Evolutionary conservation across 2,888 invertebrate genomes (phyloP), one percentile per base, ranked within the genome.

Genomic region (Phyllotreta cruciferae): DNA sequence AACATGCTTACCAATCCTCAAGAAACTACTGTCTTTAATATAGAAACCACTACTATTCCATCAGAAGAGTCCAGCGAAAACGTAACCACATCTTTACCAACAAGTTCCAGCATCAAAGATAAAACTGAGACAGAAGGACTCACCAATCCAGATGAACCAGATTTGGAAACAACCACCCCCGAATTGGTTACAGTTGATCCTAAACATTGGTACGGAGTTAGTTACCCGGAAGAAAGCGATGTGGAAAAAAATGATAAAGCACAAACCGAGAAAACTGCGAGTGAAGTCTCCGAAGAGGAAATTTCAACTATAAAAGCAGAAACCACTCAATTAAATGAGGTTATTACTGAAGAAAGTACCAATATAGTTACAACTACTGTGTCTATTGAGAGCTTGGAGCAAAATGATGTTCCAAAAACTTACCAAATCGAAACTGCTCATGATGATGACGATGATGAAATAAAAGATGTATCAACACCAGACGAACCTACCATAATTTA

Each of bases 131-230:
- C 52, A 9, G 0, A 52, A 11, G 7, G 52, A 35, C 6, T 37
- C 34, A 35, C 37, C 38, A 37, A 47, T 38, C 14, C 10, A 38
- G 47, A 37, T n/a, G 58, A 58, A 50, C 9, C 6, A 3, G 8
- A 10, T 4, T 34, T 11, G 8, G 52, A n/a, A 44, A 11, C 35
- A 35, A 37, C 36, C 9, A 49, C 47, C 24, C 37, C 9, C 9
- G 39, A 41, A 58, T 8, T 35, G 3, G 36, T 50, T n/a, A 58
- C 50, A 14, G 14, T 58, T 41, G 50, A 50, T 50, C 35, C 50
- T 35, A 41, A 13, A 2, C 45, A 45, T 36, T 37, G 14, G 45
- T 9, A 37, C 9, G 5, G 14, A 37, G 13, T 14, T 37, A 9
- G 24, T 24, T 1, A 24, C 24, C 24, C 24, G 24, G 4, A 24